A percentile compares a stretch with the other conserved stretches of the same genome.
These are phyloP conservation scores for Salminus brasiliensis DNA, from an alignment of 2,113 vertebrate genomes.

Conservation along the genomic window DNA sequence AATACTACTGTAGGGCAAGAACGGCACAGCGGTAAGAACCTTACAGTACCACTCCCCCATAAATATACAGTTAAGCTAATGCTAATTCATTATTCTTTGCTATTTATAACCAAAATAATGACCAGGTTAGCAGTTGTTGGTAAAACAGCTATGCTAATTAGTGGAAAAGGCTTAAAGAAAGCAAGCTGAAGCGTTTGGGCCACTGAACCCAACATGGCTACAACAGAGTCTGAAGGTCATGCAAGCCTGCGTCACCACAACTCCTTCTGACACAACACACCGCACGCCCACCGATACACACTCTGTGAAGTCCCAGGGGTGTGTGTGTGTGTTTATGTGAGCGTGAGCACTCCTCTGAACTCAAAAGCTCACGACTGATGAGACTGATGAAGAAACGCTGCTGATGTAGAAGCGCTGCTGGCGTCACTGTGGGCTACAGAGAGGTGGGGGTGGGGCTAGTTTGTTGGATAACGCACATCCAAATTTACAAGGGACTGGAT, in stretches of 20 bases:
- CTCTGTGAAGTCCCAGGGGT: not conserved
- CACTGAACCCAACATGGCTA: not conserved
- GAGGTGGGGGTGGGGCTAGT: not conserved
- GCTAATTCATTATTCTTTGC: not conserved
- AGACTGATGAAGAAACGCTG: not conserved
- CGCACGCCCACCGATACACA: not conserved
- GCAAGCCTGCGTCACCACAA: not conserved
- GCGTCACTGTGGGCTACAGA: not conserved
- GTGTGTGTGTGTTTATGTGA: not conserved
- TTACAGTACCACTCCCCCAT: no score
- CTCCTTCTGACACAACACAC: not conserved
- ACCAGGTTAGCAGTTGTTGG: not conserved
- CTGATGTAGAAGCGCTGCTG: not conserved
- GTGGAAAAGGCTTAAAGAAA: not conserved
- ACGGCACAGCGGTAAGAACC: not conserved
- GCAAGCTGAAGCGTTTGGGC: not conserved
- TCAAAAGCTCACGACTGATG: not conserved
- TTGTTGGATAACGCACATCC: not conserved
- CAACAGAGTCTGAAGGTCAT: slow-evolving; percentile 4
- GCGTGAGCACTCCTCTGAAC: no score
- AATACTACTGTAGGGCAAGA: not conserved
- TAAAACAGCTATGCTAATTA: not conserved
- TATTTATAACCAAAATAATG: not conserved
- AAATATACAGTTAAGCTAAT: not conserved
- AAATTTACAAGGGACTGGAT: not conserved